Evolutionary conservation across 2,797 vertebrate species (phyloP), one percentile per base, ranked within the genome.

Genomic region (Smutsia temminckii): DNA sequence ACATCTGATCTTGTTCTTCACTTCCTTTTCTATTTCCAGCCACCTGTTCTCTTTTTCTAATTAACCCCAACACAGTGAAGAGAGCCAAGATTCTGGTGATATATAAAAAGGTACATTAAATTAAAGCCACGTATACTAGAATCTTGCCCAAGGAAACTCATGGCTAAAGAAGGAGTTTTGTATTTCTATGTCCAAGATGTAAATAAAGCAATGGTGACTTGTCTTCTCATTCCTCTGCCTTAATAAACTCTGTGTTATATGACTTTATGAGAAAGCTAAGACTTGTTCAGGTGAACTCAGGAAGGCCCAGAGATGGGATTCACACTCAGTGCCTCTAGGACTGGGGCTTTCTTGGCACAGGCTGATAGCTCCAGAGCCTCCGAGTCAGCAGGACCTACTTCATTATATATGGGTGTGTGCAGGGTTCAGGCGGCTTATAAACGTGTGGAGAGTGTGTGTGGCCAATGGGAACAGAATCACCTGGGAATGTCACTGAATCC

Each of bases 31-130:
- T 78, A 20, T 95, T 96, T 83, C 84, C 40, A 96, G 93, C 87
- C 95, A 95, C 77, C 95, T 97, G 89, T 81, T 96, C 89, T 92
- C 27, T 34, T 79, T 90, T 95, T 80, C 83, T 96, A 85, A 97
- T 95, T 95, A 94, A 97, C 80, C 90, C 37, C 92, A 94, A 97
- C 92, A 94, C 12, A 61, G 84, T 27, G 37, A 71, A 51, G 64
- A 61, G 32, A 97, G 89, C 94, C 96, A 95, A 92, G 86, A 94
- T 91, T 80, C 71, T 92, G 80, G 17, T 42, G 68, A 40, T 34
- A 71, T 51, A 63, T 75, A 40, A 40, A 83, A 90, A 21, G 64
- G 6, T 71, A 13, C 40, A 63, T 78, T 37, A 37, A 71, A 85
- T 55, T 59, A 83, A 95, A 93, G 68, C 6, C 81, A 46, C 40